Percentiles rank a stretch among this genome's conserved stretches.
These are phyloP conservation scores for Sebastes itinus DNA, from an alignment of 2,797 vertebrate genomes.

Conservation along the genomic window DNA sequence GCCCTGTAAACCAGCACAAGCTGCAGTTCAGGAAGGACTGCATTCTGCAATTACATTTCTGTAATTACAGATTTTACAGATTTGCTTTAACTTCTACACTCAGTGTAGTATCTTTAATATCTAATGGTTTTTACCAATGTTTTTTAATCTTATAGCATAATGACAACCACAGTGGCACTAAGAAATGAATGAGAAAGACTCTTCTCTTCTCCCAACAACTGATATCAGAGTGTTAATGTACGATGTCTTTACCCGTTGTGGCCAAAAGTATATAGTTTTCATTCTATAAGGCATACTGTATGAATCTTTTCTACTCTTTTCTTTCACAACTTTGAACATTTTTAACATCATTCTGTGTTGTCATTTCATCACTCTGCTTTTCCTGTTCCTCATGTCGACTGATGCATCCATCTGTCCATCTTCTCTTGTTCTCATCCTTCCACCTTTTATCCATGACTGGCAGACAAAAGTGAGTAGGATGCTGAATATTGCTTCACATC, in stretches of 20 bases:
- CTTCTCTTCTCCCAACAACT: background rate
- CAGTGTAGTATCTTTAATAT: background rate
- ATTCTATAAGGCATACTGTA: background rate
- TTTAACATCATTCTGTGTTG: conserved; percentile 1
- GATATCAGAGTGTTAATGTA: background rate
- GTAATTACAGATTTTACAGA: too few species aligned
- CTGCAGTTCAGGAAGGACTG: too few species aligned
- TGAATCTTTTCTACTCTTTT: background rate
- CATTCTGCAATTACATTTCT: too few species aligned
- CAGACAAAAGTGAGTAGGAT: conserved; percentile 77
- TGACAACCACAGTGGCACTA: background rate
- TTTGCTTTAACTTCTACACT: background rate
- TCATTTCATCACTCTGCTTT: conserved; percentile 13
- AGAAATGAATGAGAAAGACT: background rate
- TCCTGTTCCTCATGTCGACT: conserved; percentile 8
- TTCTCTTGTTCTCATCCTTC: conserved; percentile 13
- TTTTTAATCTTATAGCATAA: background rate
- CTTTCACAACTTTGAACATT: conserved; percentile 4
- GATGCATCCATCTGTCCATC: background rate
- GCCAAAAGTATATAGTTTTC: background rate
- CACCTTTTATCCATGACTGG: conserved; percentile 25
- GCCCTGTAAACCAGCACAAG: too few species aligned
- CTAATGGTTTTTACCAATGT: background rate
- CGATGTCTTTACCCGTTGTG: background rate
- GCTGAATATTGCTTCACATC: conserved; percentile 1